phyloP scores from a whole-genome alignment of 1,140 invertebrate genomes.

The Heterodera schachtii region DNA sequence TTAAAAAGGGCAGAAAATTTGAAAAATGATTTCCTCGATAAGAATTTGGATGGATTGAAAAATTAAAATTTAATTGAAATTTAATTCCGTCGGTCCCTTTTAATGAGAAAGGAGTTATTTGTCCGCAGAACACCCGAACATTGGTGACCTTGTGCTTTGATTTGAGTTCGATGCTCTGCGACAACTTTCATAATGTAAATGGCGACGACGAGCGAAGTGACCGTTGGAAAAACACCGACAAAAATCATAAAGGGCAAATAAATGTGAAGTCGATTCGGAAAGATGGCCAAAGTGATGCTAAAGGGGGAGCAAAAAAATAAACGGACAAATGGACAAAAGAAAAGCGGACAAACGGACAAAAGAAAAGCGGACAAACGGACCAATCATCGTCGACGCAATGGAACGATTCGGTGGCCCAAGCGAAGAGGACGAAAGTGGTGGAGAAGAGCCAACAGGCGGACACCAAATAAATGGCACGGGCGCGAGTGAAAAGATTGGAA shows the following conservation, averaged over 20 bases:
- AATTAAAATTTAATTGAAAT: no score
- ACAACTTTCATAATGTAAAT: slow-evolving; percentile 56
- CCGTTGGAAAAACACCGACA: slow-evolving; percentile 54
- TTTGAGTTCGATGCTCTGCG: slow-evolving; percentile 45
- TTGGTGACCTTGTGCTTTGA: slow-evolving; percentile 43
- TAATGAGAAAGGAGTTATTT: neutral
- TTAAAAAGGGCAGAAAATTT: no score
- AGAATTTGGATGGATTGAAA: no score
- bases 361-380: neutral
- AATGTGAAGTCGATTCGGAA: slow-evolving; percentile 50
- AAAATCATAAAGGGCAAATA: slow-evolving; percentile 52
- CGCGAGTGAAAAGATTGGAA: slow-evolving; percentile 41
- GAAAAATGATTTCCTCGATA: no score
- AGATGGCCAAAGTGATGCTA: slow-evolving; percentile 50
- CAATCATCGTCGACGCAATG: slow-evolving; percentile 52
- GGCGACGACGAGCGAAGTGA: slow-evolving; percentile 57
- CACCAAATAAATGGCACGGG: slow-evolving; percentile 32
- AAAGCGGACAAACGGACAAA: no score
- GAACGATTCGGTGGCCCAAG: slow-evolving; percentile 55
- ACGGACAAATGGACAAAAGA: no score
- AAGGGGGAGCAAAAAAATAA: neutral
- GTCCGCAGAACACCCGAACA: neutral
- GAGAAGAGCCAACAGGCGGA: slow-evolving; percentile 38
- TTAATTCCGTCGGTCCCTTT: no score
- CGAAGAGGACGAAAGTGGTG: slow-evolving; percentile 48